These are phyloP conservation scores for Telmatochromis bifrenatus DNA, from an alignment of 2,113 vertebrate species.

Conservation along the genomic window DNA sequence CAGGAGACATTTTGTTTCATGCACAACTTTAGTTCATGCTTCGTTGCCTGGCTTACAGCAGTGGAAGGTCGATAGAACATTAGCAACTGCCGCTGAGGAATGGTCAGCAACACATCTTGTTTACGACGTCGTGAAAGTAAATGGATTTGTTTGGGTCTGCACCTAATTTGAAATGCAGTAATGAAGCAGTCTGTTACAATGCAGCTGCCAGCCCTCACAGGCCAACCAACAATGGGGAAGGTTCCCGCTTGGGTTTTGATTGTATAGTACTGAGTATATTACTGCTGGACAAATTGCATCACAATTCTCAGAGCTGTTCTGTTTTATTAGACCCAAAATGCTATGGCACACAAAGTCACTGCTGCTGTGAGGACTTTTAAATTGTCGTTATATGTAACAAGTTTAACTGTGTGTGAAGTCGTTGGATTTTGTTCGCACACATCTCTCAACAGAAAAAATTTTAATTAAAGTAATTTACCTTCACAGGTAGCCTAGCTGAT, in stretches of 20 bases:
- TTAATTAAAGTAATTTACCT: not conserved
- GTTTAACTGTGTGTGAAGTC: not conserved
- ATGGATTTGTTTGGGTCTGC: conserved; percentile 66
- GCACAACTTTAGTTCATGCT: conserved; percentile 18
- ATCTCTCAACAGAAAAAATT: not conserved
- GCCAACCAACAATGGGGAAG: conserved; percentile 8
- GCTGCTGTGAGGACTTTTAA: not conserved
- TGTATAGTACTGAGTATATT: conserved; percentile 15
- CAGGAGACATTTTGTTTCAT: conserved; percentile 24
- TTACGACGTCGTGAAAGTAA: conserved; percentile 61
- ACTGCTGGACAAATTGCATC: conserved; percentile 28
- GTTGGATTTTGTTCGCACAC: not conserved
- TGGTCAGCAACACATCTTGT: conserved; percentile 65
- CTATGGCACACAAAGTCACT: not conserved
- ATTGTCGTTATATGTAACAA: not conserved
- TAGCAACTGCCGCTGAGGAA: conserved; percentile 37
- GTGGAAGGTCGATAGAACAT: conserved; percentile 53
- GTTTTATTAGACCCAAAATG: conserved; percentile 28
- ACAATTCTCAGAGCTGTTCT: conserved; percentile 20
- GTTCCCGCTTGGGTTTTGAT: conserved; percentile 32
- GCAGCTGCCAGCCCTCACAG: conserved; percentile 31
- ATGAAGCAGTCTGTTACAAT: conserved; percentile 66
- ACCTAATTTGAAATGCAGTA: conserved; percentile 65
- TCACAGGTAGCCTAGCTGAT: not conserved
- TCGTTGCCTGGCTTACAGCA: conserved; percentile 18